Conservation (phyloP, 2,113 vertebrate species). For the Gobiocypris rarus region DNA sequence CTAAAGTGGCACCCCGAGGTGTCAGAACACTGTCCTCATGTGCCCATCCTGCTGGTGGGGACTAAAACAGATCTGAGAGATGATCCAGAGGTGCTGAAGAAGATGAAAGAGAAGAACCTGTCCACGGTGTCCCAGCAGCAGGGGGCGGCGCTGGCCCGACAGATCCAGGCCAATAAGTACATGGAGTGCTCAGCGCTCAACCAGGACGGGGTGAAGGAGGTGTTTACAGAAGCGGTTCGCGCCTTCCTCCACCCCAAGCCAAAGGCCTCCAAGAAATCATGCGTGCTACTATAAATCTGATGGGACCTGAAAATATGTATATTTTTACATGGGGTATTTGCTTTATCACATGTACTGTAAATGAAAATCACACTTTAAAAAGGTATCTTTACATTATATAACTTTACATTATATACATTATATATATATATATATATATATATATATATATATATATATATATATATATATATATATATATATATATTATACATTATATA, state of each 20-base stretch:
- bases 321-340: background rate
- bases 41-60: conserved; percentile 86
- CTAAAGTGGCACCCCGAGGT: conserved; percentile 91
- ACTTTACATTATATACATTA: too few species aligned
- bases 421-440: too few species aligned
- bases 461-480: too few species aligned
- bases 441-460: too few species aligned
- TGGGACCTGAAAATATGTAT: background rate
- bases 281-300: conserved; percentile 72
- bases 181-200: conserved; percentile 87
- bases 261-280: conserved; percentile 73
- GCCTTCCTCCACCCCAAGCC: conserved; percentile 81
- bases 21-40: conserved; percentile 87
- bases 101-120: conserved; percentile 87
- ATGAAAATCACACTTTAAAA: background rate
- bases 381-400: background rate
- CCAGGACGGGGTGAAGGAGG: conserved; percentile 87
- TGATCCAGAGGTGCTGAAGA: conserved; percentile 79
- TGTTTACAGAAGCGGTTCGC: conserved; percentile 81
- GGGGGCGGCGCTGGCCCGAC: conserved; percentile 79
- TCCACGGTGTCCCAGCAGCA: conserved; percentile 80
- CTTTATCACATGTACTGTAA: background rate
- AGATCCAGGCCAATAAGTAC: conserved; percentile 85
- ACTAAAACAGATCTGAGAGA: conserved; percentile 88
- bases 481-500: too few species aligned